Base-by-base conservation (phyloP, 2,888 invertebrate genomes). In the Tetragonisca angustula region DNA sequence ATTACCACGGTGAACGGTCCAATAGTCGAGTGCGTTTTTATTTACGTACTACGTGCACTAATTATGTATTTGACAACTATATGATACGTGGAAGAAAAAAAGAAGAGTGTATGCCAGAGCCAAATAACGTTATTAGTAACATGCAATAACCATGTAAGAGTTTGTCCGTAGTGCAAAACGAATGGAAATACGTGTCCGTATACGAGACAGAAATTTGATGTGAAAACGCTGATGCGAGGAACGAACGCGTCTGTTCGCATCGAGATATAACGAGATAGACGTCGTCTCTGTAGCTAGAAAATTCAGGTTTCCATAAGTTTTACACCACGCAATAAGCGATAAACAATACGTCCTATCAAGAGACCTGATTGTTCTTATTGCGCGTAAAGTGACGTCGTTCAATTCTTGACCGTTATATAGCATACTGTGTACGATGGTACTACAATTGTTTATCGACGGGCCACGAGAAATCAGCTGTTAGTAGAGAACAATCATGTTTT, bases 111-210 rank as follows among this genome's bases (percentile, higher is more conserved):
- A 72, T 87, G 88, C 86, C 86, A 88, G 87, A 89, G 90, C 88
- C 88, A 87, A 84, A 80, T 86, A 83, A 72, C 56, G 79, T 84
- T 84, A 84, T 88, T 84, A 89, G 88, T 76, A 85, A 79, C 92
- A 91, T 92, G 92, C 92, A 92, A 87, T 88, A 90, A 90, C 82
- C 87, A 85, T 85, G 87, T 90, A 87, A 80, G 78, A 61, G 27
- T 61, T 61, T 78, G 36, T 85, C 76, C 84, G 88, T 76, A 84
- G 87, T 90, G 90, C 87, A 91, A 93, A 91, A 91, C 87, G 85
- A 91, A 90, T 88, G 89, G 88, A 86, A 79, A 76, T 32, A 77
- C n/a, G 19, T 27, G 9, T 11, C 6, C 0, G 32, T 36, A n/a
- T n/a, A 21, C 9, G 9, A 13, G 21, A 5, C 32, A 32, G 0